phyloP scores from a whole-genome alignment of 1,140 invertebrate genomes.

The Drosophila nikananu region DNA sequence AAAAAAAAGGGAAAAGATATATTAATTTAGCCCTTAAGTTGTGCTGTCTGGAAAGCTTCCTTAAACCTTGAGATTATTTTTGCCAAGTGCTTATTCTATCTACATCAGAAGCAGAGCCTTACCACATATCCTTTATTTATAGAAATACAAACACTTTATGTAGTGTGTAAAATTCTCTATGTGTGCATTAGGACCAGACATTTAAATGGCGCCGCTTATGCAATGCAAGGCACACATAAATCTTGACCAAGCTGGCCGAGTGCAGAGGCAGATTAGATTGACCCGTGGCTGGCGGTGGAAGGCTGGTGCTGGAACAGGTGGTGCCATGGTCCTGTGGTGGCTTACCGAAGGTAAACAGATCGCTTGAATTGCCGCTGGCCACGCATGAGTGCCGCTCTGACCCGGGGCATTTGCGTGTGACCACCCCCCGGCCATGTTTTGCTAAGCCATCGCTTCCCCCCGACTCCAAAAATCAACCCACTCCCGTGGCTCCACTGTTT shows the following conservation, averaged over 20 bases:
- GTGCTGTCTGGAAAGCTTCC: background rate
- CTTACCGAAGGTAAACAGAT: slow-evolving; percentile 43
- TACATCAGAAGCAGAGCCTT: background rate
- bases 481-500: slow-evolving; percentile 12
- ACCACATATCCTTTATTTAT: background rate
- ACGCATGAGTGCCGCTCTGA: slow-evolving; percentile 37
- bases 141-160: background rate
- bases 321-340: slow-evolving; percentile 4
- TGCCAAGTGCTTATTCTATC: background rate
- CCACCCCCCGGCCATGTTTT: background rate
- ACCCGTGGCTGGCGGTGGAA: slow-evolving; percentile 9
- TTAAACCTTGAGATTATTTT: background rate
- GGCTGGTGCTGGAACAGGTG: slow-evolving; percentile 1
- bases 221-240: slow-evolving; percentile 76
- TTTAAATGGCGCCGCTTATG: slow-evolving; percentile 75
- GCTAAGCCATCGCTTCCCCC: background rate
- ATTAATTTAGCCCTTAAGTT: background rate
- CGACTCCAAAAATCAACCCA: slow-evolving; percentile 4
- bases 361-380: slow-evolving; percentile 29
- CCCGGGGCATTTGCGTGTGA: slow-evolving; percentile 45
- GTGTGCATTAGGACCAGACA: slow-evolving; percentile 34
- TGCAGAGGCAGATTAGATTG: slow-evolving; percentile 69
- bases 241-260: slow-evolving; percentile 58
- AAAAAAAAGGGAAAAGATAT: background rate
- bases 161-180: background rate